These are phyloP conservation scores for Matsumyia berberina DNA, from an alignment of 2,888 invertebrate genomes.

Conservation along the genomic window DNA sequence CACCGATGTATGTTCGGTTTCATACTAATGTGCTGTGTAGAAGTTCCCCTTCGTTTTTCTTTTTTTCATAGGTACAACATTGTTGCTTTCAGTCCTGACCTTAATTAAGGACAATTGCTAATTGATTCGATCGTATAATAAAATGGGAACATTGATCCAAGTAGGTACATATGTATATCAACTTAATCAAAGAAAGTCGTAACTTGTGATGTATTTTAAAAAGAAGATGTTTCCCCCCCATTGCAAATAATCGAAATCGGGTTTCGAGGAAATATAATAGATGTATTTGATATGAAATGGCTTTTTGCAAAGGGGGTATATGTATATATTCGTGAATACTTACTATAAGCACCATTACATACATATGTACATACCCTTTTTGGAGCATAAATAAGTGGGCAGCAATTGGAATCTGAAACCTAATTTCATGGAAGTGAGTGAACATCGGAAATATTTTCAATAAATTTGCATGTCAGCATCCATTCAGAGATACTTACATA, in stretches of 20 bases:
- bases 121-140: background rate
- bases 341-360: constrained; percentile 12
- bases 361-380: constrained; percentile 30
- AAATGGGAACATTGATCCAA: background rate
- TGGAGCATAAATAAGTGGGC: constrained; percentile 31
- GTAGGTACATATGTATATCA: too few species aligned
- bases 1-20: too few species aligned
- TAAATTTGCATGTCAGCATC: constrained; percentile 49
- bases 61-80: background rate
- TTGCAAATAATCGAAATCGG: constrained; percentile 10
- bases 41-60: too few species aligned
- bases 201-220: background rate
- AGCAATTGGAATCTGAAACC: constrained; percentile 20
- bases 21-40: too few species aligned
- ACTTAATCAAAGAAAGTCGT: background rate
- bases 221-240: background rate
- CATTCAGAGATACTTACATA: background rate
- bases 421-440: constrained; percentile 25
- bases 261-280: constrained; percentile 1
- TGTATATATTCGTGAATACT: constrained; percentile 7
- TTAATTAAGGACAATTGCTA: background rate
- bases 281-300: constrained; percentile 12
- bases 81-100: background rate
- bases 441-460: constrained; percentile 51
- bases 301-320: constrained; percentile 3